Evolutionary conservation across 2,888 invertebrate species (phyloP), one percentile per base, ranked within the genome.

Genomic region (Eupithecia dodoneata): DNA sequence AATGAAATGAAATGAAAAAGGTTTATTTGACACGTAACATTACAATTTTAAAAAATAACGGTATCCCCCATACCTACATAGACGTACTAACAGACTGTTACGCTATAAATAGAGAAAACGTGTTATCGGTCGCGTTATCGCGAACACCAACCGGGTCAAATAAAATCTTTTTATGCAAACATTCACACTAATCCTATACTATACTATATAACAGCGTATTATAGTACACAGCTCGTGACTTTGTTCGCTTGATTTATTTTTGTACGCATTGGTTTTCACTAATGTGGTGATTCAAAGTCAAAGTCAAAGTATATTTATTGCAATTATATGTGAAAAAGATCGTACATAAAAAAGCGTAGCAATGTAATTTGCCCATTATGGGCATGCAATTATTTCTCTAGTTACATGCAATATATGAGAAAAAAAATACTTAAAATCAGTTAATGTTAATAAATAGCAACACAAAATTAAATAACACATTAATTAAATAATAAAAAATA

Each of bases 141-240:
- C 30, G 30, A 63, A 63, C 30, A 63, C 63, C 10, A 30, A 12
- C 30, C 63, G 2, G 30, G 63, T 63, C 63, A 30, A 63, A 63
- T 30, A 63, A 30, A 63, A 63, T 30, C 63, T 63, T 63, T 63
- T 63, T 63, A 30, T 30, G 63, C 63, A 63, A 30, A 63, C 63
- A 63, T 63, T 63, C 63, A 63, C 30, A 12, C 30, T 63, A 30
- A 63, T 63, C 63, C 63, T 30, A 12, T 30, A 30, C 30, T 30
- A 30, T 30, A 30, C 30, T 30, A 30, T 30, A 30, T 63, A 63
- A 30, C 63, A 63, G 63, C 63, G 10, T 30, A 63, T 59, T 30
- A 10, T 4, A 63, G 59, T 4, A 63, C 1, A 30, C 30, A 63
- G 30, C 63, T 12, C 63, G 63, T 30, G 63, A 63, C 30, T 63